Conservation (phyloP, 2,113 vertebrate species). For the Pterocles orientalis region DNA sequence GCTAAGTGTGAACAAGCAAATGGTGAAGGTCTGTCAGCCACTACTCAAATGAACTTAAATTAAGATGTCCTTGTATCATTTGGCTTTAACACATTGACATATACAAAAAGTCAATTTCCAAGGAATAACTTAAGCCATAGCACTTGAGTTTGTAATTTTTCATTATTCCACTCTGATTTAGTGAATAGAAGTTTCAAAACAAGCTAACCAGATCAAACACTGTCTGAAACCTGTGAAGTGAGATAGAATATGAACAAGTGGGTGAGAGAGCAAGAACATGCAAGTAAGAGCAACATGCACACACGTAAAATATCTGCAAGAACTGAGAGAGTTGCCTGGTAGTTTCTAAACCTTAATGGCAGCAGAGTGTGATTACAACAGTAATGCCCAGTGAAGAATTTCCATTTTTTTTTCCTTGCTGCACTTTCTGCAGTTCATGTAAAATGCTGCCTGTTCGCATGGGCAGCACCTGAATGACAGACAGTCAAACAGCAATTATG, state of each 20-base stretch:
- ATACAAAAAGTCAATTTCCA: neutral
- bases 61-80: neutral
- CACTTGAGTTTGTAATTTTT: neutral
- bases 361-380: neutral
- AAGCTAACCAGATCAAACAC: neutral
- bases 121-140: neutral
- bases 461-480: neutral
- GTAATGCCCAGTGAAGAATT: neutral
- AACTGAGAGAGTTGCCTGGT: neutral
- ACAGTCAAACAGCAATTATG: neutral
- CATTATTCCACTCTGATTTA: neutral
- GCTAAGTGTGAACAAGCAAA: neutral
- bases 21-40: neutral
- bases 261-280: neutral
- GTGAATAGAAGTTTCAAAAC: neutral
- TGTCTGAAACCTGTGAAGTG: neutral
- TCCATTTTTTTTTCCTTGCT: neutral
- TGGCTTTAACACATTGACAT: neutral
- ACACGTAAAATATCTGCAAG: neutral
- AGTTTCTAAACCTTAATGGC: neutral
- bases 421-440: neutral
- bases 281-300: neutral
- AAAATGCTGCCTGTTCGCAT: neutral
- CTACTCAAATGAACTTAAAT: neutral
- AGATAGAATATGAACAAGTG: neutral